These are phyloP conservation scores for Poeciliopsis prolifica DNA, from an alignment of 2,113 vertebrate species.

Conservation along the genomic window DNA sequence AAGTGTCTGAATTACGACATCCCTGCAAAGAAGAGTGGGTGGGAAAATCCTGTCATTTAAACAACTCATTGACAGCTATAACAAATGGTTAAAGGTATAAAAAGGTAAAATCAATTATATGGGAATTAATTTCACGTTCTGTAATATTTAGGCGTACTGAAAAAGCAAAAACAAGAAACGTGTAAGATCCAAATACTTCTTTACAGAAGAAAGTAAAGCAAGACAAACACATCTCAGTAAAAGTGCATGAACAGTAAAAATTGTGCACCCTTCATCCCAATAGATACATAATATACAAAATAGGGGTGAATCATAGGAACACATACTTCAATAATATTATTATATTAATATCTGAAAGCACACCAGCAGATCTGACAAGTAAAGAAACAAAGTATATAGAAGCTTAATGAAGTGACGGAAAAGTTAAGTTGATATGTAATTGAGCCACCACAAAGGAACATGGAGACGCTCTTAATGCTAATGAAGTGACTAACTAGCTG, in stretches of 20 bases:
- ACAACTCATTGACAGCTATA: neutral
- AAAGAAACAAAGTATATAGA: neutral
- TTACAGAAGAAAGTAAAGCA: neutral
- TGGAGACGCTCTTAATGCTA: neutral
- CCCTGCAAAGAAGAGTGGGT: neutral
- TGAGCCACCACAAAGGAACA: neutral
- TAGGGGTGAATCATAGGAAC: too few species aligned
- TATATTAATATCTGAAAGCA: neutral
- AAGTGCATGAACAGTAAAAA: neutral
- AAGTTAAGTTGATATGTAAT: neutral
- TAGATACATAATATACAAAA: too few species aligned
- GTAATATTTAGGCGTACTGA: neutral
- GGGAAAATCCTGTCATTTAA: too few species aligned
- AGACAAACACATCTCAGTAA: neutral
- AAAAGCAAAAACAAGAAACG: neutral
- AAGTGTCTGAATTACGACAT: neutral
- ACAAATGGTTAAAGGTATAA: neutral
- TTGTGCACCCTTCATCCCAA: too few species aligned
- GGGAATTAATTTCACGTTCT: too few species aligned
- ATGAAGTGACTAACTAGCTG: conserved; percentile 28
- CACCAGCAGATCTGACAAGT: neutral
- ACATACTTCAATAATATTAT: too few species aligned
- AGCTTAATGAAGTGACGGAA: neutral
- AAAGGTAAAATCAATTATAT: neutral
- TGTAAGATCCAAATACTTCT: neutral